Conservation (phyloP, 2,797 vertebrate genomes). For the Platyrinchus mystaceus region DNA sequence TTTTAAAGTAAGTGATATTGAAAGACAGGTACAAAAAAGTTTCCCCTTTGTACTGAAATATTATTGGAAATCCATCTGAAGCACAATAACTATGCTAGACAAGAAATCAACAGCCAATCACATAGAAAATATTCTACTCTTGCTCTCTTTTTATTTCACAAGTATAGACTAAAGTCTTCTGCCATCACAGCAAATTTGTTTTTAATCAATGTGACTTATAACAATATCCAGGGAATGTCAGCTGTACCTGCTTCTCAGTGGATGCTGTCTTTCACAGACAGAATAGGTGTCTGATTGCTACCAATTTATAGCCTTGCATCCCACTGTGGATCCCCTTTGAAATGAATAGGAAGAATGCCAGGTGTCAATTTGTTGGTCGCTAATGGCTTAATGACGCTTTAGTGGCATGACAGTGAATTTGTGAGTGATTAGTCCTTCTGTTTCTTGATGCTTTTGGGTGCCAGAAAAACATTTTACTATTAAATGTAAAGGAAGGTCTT, state of each 20-base stretch:
- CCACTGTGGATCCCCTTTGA: neutral
- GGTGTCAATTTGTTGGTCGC: neutral
- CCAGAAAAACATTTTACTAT: neutral
- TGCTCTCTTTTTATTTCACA: neutral
- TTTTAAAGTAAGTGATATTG: neutral
- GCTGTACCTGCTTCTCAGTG: neutral
- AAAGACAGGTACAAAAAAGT: neutral
- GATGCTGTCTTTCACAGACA: neutral
- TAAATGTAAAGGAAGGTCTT: neutral
- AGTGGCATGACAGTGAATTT: neutral
- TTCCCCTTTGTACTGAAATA: neutral
- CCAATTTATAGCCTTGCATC: neutral
- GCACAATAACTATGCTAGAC: neutral
- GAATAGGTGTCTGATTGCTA: neutral
- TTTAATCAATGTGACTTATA: neutral
- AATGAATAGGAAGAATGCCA: slow-evolving; percentile 13
- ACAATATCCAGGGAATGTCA: neutral
- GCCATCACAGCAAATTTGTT: neutral
- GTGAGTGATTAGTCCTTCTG: neutral
- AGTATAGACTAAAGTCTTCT: neutral
- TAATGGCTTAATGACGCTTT: neutral
- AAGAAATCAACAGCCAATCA: neutral
- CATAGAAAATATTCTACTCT: neutral
- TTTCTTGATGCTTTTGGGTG: neutral
- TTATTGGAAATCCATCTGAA: slow-evolving; percentile 12